These are phyloP conservation scores for Hemithea aestivaria DNA, from an alignment of 2,888 invertebrate species.

Conservation along the genomic window DNA sequence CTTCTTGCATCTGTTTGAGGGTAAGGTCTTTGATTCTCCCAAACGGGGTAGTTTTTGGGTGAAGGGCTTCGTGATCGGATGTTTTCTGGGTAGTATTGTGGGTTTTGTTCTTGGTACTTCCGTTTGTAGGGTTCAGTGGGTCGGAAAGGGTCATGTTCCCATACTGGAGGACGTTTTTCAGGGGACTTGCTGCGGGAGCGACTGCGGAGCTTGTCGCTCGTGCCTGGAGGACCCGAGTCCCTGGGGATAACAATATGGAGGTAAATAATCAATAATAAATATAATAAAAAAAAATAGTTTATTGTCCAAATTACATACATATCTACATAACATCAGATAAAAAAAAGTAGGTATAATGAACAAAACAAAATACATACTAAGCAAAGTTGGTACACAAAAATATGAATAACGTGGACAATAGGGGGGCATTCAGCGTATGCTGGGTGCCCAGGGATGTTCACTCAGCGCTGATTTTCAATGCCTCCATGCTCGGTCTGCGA, in stretches of 20 bases:
- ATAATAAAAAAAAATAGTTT: too few relatives aligned
- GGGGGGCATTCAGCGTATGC: too few relatives aligned
- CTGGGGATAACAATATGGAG: constrained; percentile 35
- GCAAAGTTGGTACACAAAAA: too few relatives aligned
- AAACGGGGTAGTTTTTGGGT: constrained; percentile 16
- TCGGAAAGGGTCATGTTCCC: constrained; percentile 21
- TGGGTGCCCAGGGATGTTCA: too few relatives aligned
- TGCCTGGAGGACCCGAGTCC: constrained; percentile 40
- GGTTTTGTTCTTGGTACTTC: constrained; percentile 21
- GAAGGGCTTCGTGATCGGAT: constrained; percentile 19
- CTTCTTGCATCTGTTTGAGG: constrained; percentile 9
- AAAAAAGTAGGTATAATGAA: too few relatives aligned
- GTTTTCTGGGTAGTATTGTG: constrained; percentile 14
- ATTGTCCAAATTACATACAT: too few relatives aligned
- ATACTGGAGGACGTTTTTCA: constrained; percentile 34
- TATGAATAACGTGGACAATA: too few relatives aligned
- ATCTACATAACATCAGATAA: too few relatives aligned
- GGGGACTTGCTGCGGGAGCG: constrained; percentile 54
- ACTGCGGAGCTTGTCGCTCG: constrained; percentile 38
- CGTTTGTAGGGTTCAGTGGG: constrained; percentile 17
- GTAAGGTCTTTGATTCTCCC: constrained; percentile 17
- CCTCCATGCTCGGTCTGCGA: too few relatives aligned
- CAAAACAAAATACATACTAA: too few relatives aligned
- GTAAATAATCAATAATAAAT: too few relatives aligned
- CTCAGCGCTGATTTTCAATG: too few relatives aligned